phyloP scores from a whole-genome alignment of 2,797 vertebrate species.

The Manis javanica region DNA sequence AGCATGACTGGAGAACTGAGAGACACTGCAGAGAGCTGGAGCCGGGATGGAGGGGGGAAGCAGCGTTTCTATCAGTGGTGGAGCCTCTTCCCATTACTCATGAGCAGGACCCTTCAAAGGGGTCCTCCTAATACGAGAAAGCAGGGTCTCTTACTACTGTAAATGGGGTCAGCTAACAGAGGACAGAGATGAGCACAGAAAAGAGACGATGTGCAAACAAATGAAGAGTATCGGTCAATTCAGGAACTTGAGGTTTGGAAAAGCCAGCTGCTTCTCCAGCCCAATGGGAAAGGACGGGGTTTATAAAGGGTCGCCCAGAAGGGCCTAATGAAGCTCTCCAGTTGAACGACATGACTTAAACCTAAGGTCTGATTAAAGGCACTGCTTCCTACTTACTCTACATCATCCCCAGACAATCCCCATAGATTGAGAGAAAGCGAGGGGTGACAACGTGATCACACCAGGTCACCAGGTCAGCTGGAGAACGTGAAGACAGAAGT shows the following conservation, averaged over 20 bases:
- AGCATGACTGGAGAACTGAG: not conserved
- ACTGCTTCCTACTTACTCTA: not conserved
- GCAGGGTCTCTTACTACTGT: not conserved
- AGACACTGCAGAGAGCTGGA: accelerated
- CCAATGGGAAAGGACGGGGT: not conserved
- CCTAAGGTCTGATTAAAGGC: accelerated
- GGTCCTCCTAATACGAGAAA: not conserved
- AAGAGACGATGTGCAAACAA: too few relatives aligned
- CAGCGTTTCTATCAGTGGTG: accelerated
- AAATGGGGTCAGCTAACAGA: not conserved
- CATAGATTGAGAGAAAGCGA: not conserved
- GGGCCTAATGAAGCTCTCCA: accelerated
- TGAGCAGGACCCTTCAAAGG: not conserved
- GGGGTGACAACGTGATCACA: not conserved
- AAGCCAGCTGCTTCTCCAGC: not conserved
- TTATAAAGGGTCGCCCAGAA: not conserved
- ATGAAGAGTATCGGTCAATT: not conserved
- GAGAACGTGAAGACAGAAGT: not conserved
- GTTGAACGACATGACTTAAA: accelerated
- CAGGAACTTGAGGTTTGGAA: too few relatives aligned
- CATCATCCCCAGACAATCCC: not conserved
- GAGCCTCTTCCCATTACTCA: not conserved
- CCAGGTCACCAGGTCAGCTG: too few relatives aligned
- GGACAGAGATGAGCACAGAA: not conserved
- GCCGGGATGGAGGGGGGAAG: not conserved